A percentile compares a stretch with the other conserved stretches of the same genome.
Conservation (phyloP, 2,797 vertebrate species). For the Hephaestus fuliginosus region DNA sequence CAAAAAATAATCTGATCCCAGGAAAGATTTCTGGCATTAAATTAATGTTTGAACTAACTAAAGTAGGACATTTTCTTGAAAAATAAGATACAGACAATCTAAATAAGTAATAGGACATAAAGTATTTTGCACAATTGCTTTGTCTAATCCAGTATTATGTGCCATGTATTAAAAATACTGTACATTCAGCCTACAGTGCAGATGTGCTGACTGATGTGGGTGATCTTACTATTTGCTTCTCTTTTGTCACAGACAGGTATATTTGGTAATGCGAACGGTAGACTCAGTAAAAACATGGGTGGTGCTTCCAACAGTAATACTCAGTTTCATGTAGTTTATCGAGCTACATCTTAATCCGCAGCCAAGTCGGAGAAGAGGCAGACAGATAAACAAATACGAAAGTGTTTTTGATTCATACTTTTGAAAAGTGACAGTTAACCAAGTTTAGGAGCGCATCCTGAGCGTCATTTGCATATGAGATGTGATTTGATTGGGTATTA, state of each 20-base stretch:
- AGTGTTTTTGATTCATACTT: slow-evolving; percentile 13
- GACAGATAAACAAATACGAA: not conserved
- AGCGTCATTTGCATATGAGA: slow-evolving; percentile 53
- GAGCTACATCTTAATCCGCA: slow-evolving; percentile 27
- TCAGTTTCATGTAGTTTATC: slow-evolving; percentile 13
- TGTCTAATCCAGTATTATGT: not conserved
- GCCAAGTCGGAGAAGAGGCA: not conserved
- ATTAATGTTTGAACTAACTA: not conserved
- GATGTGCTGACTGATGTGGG: not conserved
- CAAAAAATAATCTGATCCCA: not conserved
- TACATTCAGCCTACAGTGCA: not conserved
- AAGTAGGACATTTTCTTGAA: not conserved
- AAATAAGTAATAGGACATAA: not conserved
- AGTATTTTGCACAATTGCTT: not conserved
- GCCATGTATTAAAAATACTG: not conserved
- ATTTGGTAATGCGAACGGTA: not conserved
- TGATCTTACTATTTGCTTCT: not conserved
- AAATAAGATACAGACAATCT: not conserved
- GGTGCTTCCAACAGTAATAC: not conserved
- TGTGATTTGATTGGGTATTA: slow-evolving; percentile 67
- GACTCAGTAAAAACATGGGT: not conserved
- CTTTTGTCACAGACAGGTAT: not conserved
- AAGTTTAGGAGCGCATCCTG: slow-evolving; percentile 15
- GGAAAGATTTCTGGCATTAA: not conserved
- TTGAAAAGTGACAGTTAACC: slow-evolving; percentile 61